Percentiles rank a stretch among this genome's conserved stretches.
These are phyloP conservation scores for Trididemnum clinides DNA, from an alignment of 23 tunicate species.

Conservation along the genomic window DNA sequence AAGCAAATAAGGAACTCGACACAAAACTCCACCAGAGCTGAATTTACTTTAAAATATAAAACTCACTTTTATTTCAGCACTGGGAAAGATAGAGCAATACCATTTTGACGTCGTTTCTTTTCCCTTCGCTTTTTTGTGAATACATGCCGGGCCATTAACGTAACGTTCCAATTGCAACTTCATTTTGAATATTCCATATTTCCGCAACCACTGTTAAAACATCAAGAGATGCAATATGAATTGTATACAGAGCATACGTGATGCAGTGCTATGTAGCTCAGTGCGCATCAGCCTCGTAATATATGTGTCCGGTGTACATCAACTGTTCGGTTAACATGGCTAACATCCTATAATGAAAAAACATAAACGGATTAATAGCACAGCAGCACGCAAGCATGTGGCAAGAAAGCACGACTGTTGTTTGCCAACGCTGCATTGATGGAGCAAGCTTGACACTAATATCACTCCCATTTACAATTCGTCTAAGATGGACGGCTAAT, in stretches of 20 bases:
- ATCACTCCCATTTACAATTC: no score
- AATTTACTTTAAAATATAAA: neutral
- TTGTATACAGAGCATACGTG: neutral
- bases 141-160: slow-evolving; percentile 80
- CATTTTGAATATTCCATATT: slow-evolving; percentile 77
- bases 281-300: no score
- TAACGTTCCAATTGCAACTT: slow-evolving; percentile 68
- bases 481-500: no score
- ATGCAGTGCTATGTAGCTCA: no score
- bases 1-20: neutral
- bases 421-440: no score
- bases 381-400: no score
- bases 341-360: neutral
- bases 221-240: neutral
- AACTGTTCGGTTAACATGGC: no score
- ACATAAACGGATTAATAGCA: no score
- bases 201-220: slow-evolving; percentile 64
- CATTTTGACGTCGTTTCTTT: slow-evolving; percentile 69
- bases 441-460: no score
- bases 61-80: slow-evolving; percentile 71
- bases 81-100: slow-evolving; percentile 90
- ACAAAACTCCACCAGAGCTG: neutral
- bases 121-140: slow-evolving; percentile 75
- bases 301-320: no score
- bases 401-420: no score